phyloP scores from a whole-genome alignment of 2,888 invertebrate species.

The Nematopogon swammerdamellus region DNA sequence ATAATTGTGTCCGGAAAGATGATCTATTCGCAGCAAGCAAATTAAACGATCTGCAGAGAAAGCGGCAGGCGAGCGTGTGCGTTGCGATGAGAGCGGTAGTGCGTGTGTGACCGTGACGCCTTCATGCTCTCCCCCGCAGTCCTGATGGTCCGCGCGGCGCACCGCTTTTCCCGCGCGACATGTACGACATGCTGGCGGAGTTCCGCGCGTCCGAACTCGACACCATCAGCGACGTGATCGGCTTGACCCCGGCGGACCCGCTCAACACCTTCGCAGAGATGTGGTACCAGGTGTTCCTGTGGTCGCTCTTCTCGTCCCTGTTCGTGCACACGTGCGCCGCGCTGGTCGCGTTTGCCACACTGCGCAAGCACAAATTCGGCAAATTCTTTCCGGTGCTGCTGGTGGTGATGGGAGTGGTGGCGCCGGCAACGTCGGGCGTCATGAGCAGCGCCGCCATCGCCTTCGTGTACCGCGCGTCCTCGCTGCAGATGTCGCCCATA shows the following conservation, averaged over 20 bases:
- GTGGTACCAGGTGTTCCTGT: conserved; percentile 96
- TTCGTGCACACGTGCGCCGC: conserved; percentile 91
- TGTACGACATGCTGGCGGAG: conserved; percentile 58
- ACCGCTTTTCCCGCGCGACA: conserved; percentile 25
- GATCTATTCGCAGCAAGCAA: too few relatives aligned
- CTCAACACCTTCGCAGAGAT: conserved; percentile 81
- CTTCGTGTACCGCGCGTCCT: conserved; percentile 89
- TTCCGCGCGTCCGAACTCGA: conserved; percentile 60
- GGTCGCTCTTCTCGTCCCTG: conserved; percentile 92
- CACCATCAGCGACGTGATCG: conserved; percentile 67
- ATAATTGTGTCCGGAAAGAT: too few relatives aligned
- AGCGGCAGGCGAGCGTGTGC: too few relatives aligned
- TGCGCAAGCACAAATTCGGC: conserved; percentile 92
- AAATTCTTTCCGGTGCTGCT: conserved; percentile 90
- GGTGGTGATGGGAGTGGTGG: conserved; percentile 84
- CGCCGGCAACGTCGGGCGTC: conserved; percentile 84
- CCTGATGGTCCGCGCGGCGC: neutral
- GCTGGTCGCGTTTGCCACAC: conserved; percentile 84
- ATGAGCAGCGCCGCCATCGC: conserved; percentile 91
- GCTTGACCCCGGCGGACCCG: conserved; percentile 61
- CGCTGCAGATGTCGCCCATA: conserved; percentile 84
- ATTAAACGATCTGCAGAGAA: too few relatives aligned
- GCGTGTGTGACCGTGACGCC: neutral
- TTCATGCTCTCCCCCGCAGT: neutral
- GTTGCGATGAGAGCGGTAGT: too few relatives aligned